A percentile compares a stretch with the other conserved stretches of the same genome.
These are phyloP conservation scores for Pocota personata DNA, from an alignment of 2,888 invertebrate genomes.

Conservation along the genomic window DNA sequence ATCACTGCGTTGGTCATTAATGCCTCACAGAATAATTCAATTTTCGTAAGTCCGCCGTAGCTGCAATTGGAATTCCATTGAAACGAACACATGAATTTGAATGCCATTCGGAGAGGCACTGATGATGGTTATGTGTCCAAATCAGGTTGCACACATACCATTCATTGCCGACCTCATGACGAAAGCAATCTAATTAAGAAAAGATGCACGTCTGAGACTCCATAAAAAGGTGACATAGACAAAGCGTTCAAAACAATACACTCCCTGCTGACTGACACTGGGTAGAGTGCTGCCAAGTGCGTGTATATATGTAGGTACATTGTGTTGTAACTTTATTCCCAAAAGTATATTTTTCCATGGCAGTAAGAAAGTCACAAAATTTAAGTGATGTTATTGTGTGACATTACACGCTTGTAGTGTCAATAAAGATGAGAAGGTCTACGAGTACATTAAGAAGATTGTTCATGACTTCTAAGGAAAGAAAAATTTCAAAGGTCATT, in stretches of 20 bases:
- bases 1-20: not conserved
- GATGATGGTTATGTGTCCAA: too few relatives aligned
- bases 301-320: not conserved
- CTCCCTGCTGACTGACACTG: not conserved
- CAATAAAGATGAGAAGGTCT: not conserved
- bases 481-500: not conserved
- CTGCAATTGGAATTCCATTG: conserved; percentile 4
- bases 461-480: not conserved
- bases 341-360: not conserved
- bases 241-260: not conserved
- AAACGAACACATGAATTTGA: not conserved
- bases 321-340: too few relatives aligned
- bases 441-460: not conserved
- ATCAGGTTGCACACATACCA: not conserved
- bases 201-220: conserved; percentile 3
- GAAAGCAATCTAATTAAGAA: not conserved
- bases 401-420: not conserved
- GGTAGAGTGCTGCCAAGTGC: not conserved
- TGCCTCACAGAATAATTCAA: not conserved
- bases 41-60: not conserved
- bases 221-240: not conserved
- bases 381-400: not conserved
- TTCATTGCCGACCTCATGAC: not conserved
- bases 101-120: not conserved
- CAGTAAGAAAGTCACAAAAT: not conserved